Evolutionary conservation across 1,140 invertebrate species (phyloP).

Genomic region (Tetramorium alpestre): DNA sequence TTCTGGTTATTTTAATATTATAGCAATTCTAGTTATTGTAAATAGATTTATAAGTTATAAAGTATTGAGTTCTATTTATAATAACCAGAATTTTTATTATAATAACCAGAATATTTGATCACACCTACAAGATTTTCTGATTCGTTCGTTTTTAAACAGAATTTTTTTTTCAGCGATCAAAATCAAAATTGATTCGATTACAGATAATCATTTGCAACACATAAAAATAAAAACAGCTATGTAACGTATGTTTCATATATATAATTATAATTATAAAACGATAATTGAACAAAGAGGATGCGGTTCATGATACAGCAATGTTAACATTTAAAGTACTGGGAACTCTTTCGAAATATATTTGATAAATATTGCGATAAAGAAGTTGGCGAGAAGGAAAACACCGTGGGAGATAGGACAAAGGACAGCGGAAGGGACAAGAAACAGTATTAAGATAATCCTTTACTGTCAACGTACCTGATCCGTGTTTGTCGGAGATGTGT

Average conservation of each 20-base stretch:
- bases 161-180: too few species aligned
- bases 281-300: background rate
- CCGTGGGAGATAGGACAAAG: background rate
- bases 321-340: background rate
- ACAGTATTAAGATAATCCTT: constrained; percentile 58
- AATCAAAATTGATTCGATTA: background rate
- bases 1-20: too few species aligned
- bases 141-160: too few species aligned
- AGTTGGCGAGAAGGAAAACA: background rate
- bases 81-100: too few species aligned
- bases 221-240: background rate
- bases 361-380: background rate
- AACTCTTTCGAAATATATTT: constrained; percentile 5
- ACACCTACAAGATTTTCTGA: too few species aligned
- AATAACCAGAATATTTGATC: too few species aligned
- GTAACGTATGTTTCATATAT: background rate
- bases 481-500: constrained; percentile 34
- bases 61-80: too few species aligned
- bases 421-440: background rate
- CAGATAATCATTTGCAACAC: background rate
- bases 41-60: too few species aligned
- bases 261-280: background rate
- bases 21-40: too few species aligned
- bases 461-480: constrained; percentile 28
- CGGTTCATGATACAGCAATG: background rate